Conservation (phyloP, 2,888 invertebrate genomes). For the Nymphalis urticae region DNA sequence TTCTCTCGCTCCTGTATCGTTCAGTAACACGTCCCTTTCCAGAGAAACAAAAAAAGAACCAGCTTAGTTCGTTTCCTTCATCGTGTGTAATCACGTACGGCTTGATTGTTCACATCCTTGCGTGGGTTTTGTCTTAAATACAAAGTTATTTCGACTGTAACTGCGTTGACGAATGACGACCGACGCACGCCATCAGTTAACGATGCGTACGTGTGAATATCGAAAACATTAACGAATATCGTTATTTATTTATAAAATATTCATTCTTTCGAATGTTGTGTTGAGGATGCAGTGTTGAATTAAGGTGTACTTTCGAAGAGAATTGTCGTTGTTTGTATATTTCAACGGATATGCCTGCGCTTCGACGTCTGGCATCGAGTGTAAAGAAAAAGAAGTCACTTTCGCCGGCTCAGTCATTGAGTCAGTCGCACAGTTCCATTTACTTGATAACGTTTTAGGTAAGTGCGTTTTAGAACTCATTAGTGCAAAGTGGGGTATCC, state of each 20-base stretch:
- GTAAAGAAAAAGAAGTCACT: constrained; percentile 76
- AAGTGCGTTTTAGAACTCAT: constrained; percentile 62
- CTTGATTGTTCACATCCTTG: constrained; percentile 56
- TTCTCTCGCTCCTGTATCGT: constrained; percentile 55
- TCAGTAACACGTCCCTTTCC: constrained; percentile 34
- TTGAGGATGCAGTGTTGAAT: constrained; percentile 63
- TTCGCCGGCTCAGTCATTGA: constrained; percentile 57
- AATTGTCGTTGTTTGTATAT: constrained; percentile 53
- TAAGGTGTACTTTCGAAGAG: constrained; percentile 47
- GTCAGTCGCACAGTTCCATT: constrained; percentile 63
- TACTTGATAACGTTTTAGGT: constrained; percentile 79
- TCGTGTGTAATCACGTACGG: constrained; percentile 43
- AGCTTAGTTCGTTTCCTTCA: constrained; percentile 42
- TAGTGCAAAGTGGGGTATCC: constrained; percentile 56
- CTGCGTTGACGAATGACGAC: constrained; percentile 26
- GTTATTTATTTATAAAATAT: constrained; percentile 31
- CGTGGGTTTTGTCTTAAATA: constrained; percentile 53
- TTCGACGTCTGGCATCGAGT: constrained; percentile 70
- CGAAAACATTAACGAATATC: constrained; percentile 54
- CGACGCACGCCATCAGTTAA: constrained; percentile 46
- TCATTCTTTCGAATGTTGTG: constrained; percentile 44
- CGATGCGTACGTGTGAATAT: constrained; percentile 55
- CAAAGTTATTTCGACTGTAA: constrained; percentile 29
- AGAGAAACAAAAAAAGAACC: constrained; percentile 42
- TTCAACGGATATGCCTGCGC: constrained; percentile 76